phyloP scores from a whole-genome alignment of 2,113 vertebrate species.

The Cichladusa arquata region DNA sequence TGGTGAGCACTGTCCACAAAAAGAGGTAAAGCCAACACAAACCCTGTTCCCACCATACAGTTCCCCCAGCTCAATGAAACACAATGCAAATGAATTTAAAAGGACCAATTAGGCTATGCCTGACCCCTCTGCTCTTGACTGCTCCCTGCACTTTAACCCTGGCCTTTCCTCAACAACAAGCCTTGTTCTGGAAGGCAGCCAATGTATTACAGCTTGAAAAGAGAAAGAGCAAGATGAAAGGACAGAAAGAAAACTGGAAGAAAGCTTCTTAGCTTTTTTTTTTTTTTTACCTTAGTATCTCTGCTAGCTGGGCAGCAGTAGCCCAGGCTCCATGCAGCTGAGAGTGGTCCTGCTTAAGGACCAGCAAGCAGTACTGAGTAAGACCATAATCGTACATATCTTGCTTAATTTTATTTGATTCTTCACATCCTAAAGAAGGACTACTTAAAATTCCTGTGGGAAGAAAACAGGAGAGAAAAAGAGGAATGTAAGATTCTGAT shows the following conservation, averaged over 20 bases:
- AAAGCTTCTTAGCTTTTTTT: background rate
- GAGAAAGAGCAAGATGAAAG: constrained; percentile 37
- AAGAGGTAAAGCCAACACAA: background rate
- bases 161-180: constrained; percentile 50
- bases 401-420: constrained; percentile 75
- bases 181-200: constrained; percentile 26
- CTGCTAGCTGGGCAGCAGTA: constrained; percentile 74
- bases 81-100: constrained; percentile 39
- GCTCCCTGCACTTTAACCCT: constrained; percentile 63
- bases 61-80: background rate
- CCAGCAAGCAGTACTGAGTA: constrained; percentile 75
- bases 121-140: constrained; percentile 57
- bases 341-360: constrained; percentile 74
- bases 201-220: background rate
- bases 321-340: constrained; percentile 73
- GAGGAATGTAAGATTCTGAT: background rate
- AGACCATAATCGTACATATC: constrained; percentile 76
- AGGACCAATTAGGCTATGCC: constrained; percentile 52
- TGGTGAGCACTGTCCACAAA: background rate
- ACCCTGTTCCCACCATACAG: background rate
- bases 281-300: constrained; percentile 75
- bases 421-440: constrained; percentile 61
- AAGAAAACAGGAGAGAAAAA: constrained; percentile 7
- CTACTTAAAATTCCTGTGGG: constrained; percentile 72
- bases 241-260: background rate